Evolutionary conservation across 2,888 invertebrate genomes (phyloP).

Genomic region (Hemithea aestivaria): DNA sequence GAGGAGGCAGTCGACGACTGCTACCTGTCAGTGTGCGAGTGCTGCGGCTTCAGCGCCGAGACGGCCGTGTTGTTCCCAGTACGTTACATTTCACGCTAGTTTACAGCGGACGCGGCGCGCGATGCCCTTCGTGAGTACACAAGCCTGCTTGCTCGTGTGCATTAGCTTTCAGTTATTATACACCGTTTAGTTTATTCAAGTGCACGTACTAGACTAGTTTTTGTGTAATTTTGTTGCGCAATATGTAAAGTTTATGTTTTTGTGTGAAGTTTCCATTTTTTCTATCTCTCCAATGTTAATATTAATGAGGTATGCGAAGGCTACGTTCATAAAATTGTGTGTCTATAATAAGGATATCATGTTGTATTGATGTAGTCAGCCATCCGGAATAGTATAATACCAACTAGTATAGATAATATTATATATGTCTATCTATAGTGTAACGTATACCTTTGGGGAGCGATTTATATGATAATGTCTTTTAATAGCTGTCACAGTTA

Average conservation of each 20-base stretch:
- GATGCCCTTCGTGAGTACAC: conserved; percentile 75
- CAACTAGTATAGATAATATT: too few relatives aligned
- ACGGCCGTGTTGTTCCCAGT: conserved; percentile 70
- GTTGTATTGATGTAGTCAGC: conserved; percentile 1
- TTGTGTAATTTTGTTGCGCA: conserved; percentile 6
- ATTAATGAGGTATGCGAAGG: too few relatives aligned
- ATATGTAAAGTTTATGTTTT: too few relatives aligned
- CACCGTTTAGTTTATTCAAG: conserved; percentile 37
- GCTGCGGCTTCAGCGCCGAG: conserved; percentile 77
- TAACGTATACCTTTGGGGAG: too few relatives aligned
- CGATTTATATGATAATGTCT: conserved; percentile 9
- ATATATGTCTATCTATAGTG: too few relatives aligned
- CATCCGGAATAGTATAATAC: conserved; percentile 6
- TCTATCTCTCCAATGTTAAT: too few relatives aligned
- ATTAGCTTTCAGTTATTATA: conserved; percentile 35
- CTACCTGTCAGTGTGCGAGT: conserved; percentile 74
- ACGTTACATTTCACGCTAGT: conserved; percentile 74
- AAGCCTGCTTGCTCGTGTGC: conserved; percentile 51
- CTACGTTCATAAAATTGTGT: too few relatives aligned
- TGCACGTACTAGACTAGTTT: conserved; percentile 33
- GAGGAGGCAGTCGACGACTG: conserved; percentile 70
- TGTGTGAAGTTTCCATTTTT: too few relatives aligned
- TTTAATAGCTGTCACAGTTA: too few relatives aligned
- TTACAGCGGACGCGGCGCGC: conserved; percentile 58
- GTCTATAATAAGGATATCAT: conserved; percentile 1